Base-by-base conservation (phyloP, 2,113 vertebrate genomes). In the Cercopithecus mona region DNA sequence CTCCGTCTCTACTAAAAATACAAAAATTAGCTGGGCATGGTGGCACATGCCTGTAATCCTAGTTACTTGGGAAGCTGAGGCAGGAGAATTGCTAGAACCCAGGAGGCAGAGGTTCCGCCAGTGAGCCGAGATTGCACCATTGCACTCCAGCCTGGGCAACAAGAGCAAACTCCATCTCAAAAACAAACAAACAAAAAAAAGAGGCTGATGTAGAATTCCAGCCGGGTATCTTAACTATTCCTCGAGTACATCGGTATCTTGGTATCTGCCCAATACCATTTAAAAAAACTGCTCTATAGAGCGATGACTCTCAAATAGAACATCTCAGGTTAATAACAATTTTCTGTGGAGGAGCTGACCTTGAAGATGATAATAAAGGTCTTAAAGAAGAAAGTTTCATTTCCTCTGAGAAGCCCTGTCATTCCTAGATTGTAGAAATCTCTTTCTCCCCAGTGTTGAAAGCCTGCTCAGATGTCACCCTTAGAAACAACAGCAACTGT, bases 391-490 rank as follows among this genome's bases (percentile, higher is more conserved):
- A 98, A 35, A 90, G n/a, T 94, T 94, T 94, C 5, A 83, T 81
- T 23, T 79, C 95, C 88, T 94, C 61, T 61, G 96, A 96, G 94
- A 66, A 90, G 66, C 90, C 35, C 88, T 97, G 87, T 97, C 94
- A 93, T 95, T 97, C 35, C 92, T 97, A 43, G 73, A 95, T 84
- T 96, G 95, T 94, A 88, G 97, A 98, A 97, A 78, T 96, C 96
- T 97, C 91, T 94, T 84, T 97, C 95, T 98, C 96, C 97, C 97
- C 92, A 88, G 93, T 87, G 98, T 96, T 97, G 76, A 97, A 97
- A 98, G 97, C 93, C 98, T 97, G 86, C 92, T 98, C 95, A 97
- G 96, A 98, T 98, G 97, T 97, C 98, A 98, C 93, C 97, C 83
- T 79, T 32, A 97, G 95, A 97, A 97, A 86, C 88, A 98, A 92